Evolutionary conservation across 92 coral and sea anemone species (phyloP).

Genomic region (Chrysogorgia sp.): DNA sequence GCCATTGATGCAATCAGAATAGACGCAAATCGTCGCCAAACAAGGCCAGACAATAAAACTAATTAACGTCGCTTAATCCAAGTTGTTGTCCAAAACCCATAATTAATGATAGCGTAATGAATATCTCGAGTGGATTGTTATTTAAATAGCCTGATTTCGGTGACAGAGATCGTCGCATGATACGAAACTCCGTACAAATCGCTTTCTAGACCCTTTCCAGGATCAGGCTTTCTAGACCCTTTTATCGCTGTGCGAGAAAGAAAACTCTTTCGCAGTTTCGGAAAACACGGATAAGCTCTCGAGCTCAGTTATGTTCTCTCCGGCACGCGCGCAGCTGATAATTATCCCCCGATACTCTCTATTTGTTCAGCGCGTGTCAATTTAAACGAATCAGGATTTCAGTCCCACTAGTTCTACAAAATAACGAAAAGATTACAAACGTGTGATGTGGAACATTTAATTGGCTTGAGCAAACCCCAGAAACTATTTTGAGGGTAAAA

Average conservation of each 20-base stretch:
- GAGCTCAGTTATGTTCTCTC: background rate
- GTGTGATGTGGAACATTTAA: constrained; percentile 10
- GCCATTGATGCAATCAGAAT: background rate
- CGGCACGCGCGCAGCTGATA: constrained; percentile 9
- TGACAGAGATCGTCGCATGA: background rate
- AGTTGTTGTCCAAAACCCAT: constrained; percentile 16
- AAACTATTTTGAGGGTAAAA: background rate
- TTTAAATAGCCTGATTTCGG: constrained; percentile 3
- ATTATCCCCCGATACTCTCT: constrained; percentile 1
- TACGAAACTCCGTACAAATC: background rate
- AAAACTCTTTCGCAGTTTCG: no score
- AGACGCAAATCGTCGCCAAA: background rate
- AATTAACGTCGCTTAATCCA: constrained; percentile 24
- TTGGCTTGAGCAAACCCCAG: constrained; percentile 24
- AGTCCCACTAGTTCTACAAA: background rate
- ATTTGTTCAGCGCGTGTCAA: constrained; percentile 16
- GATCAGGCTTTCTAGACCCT: no score
- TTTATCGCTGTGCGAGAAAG: no score
- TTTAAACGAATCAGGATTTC: constrained; percentile 18
- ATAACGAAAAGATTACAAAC: constrained; percentile 10
- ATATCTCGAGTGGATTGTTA: constrained; percentile 1
- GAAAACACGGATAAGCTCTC: background rate
- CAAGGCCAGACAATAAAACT: background rate
- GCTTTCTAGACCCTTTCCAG: no score
- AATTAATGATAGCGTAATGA: constrained; percentile 18